Percentiles rank a stretch among this genome's conserved stretches.
Evolutionary conservation across 2,113 vertebrate genomes (phyloP).

Genomic region (Microcebus murinus): DNA sequence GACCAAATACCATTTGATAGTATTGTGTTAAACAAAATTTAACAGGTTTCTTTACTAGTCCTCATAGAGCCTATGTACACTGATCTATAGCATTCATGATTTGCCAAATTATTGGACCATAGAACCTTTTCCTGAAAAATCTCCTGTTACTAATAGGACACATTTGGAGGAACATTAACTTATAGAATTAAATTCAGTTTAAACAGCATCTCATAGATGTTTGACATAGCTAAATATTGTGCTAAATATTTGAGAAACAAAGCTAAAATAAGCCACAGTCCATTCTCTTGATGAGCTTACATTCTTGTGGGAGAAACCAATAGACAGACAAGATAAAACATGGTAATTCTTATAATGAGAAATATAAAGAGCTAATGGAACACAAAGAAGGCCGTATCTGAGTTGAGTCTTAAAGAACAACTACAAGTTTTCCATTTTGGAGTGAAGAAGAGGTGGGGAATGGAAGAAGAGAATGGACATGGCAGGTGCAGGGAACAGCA

Average conservation of each 20-base stretch:
- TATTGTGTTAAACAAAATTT: background rate
- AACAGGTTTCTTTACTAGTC: background rate
- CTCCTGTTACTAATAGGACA: background rate
- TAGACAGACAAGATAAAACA: background rate
- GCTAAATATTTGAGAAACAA: constrained; percentile 15
- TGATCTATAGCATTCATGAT: background rate
- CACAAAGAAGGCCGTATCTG: background rate
- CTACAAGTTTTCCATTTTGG: background rate
- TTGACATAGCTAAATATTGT: background rate
- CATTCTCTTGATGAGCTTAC: background rate
- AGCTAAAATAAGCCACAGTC: background rate
- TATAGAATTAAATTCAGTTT: constrained; percentile 29
- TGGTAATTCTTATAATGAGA: background rate
- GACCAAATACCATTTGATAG: background rate
- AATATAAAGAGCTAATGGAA: background rate
- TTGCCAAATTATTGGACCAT: background rate
- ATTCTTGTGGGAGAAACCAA: background rate
- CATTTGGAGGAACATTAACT: background rate
- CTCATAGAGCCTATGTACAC: background rate
- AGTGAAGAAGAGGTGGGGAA: background rate
- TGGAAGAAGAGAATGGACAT: background rate
- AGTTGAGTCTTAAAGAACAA: background rate
- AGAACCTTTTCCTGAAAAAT: background rate
- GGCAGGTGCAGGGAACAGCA: background rate
- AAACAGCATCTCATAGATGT: background rate